These are phyloP conservation scores for Myrmophylax atrothorax DNA, from an alignment of 2,113 vertebrate genomes.

Conservation along the genomic window DNA sequence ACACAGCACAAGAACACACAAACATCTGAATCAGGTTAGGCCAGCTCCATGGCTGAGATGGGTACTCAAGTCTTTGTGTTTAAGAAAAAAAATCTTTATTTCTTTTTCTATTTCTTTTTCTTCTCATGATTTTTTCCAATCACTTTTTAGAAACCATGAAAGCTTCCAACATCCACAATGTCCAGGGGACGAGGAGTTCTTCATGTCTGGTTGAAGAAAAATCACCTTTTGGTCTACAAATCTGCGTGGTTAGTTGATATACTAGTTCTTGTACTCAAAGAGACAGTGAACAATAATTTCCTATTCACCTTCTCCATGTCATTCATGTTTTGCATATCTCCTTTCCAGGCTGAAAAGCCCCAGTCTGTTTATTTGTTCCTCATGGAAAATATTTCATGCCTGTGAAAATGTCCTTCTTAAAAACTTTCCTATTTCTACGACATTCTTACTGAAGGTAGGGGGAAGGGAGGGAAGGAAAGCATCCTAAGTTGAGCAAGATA, in stretches of 20 bases:
- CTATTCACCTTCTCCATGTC: not conserved
- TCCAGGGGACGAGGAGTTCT: not conserved
- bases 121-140: not conserved
- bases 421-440: not conserved
- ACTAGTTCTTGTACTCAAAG: not conserved
- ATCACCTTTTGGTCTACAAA: not conserved
- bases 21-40: slow-evolving; percentile 16
- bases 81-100: too few species aligned
- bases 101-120: not conserved
- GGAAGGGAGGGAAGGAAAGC: not conserved
- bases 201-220: not conserved
- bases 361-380: not conserved
- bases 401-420: not conserved
- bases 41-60: not conserved
- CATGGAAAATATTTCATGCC: not conserved
- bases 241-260: not conserved
- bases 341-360: not conserved
- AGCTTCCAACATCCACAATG: not conserved
- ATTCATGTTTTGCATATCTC: slow-evolving; percentile 16
- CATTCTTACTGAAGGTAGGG: not conserved
- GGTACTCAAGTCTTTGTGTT: not conserved
- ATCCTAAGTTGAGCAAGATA: not conserved
- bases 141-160: not conserved
- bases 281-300: not conserved
- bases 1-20: not conserved